These are phyloP conservation scores for Nettapus auritus DNA, from an alignment of 2,113 vertebrate species.

Conservation along the genomic window DNA sequence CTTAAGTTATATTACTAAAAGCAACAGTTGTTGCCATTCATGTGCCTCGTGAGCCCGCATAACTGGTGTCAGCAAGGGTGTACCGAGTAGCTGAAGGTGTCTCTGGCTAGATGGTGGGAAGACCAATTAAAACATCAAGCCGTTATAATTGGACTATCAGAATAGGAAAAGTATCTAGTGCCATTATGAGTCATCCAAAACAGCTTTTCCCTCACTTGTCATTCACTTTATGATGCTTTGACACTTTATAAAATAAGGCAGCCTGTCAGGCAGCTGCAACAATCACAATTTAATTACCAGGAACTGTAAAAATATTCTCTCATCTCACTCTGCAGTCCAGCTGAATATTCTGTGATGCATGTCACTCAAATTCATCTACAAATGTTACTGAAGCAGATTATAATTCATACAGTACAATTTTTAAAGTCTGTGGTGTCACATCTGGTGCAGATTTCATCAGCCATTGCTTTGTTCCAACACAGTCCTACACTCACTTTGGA, in stretches of 20 bases:
- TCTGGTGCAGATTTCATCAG: neutral
- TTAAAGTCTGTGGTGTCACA: neutral
- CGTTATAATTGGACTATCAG: neutral
- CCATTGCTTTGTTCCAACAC: neutral
- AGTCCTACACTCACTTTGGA: neutral
- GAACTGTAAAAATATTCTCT: constrained; percentile 26
- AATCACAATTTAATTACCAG: constrained; percentile 55
- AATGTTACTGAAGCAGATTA: constrained; percentile 3
- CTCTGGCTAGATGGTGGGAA: neutral
- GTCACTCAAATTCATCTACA: constrained; percentile 38
- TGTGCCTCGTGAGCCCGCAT: neutral
- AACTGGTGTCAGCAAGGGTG: neutral
- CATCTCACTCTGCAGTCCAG: constrained; percentile 21
- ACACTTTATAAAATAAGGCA: constrained; percentile 13
- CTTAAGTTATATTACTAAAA: neutral
- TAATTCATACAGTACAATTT: constrained; percentile 25
- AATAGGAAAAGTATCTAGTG: neutral
- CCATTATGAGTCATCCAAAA: constrained; percentile 40
- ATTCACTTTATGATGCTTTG: constrained; percentile 45
- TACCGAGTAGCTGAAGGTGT: neutral
- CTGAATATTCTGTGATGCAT: neutral
- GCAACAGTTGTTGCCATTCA: neutral
- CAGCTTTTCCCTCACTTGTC: constrained; percentile 27
- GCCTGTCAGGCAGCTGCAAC: constrained; percentile 51
- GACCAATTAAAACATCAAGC: constrained; percentile 15